Evolutionary conservation across 2,888 invertebrate genomes (phyloP), one percentile per base, ranked within the genome.

Genomic region (Phengaris alcon): DNA sequence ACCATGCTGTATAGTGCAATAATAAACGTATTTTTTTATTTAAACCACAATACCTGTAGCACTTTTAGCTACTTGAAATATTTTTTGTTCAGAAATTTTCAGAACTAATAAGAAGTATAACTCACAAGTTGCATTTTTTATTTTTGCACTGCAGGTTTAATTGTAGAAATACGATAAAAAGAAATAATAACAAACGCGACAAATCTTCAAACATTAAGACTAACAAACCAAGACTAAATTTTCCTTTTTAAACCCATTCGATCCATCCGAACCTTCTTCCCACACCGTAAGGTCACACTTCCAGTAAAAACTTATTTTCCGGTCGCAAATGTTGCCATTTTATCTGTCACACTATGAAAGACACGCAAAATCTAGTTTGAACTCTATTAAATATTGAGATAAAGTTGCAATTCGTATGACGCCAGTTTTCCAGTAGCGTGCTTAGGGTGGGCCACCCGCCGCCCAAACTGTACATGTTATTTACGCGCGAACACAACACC

Each of bases 401-500:
- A 87, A 81, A 82, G 86, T 82, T 80, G 77, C 77, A 69, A 80
- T 77, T 86, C 44, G 76, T 6, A 0, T 78, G 74, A 75, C 76
- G 79, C 76, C 75, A 54, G 46, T 74, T 52, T 76, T 77, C 76
- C 73, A 78, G 70, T 68, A 52, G 77, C 73, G 77, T 78, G 73
- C 68, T 78, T 77, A 77, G 83, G 81, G 81, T 80, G 79, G 80
- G 78, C 81, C 82, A 85, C 86, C 87, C 88, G 85, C 81, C 82
- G 83, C 87, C 88, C 88, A 86, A 86, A 87, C 89, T 90, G 91
- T 90, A 90, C 90, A 90, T 90, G 93, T 92, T 93, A 93, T 93
- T 93, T 93, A 93, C 92, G 93, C 93, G 93, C 91, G 93, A 93
- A 92, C 92, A 91, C 91, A 89, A 87, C 87, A 87, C 89, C 87